These are phyloP conservation scores for Rafetus swinhoei DNA, from an alignment of 2,113 vertebrate species.

Conservation along the genomic window DNA sequence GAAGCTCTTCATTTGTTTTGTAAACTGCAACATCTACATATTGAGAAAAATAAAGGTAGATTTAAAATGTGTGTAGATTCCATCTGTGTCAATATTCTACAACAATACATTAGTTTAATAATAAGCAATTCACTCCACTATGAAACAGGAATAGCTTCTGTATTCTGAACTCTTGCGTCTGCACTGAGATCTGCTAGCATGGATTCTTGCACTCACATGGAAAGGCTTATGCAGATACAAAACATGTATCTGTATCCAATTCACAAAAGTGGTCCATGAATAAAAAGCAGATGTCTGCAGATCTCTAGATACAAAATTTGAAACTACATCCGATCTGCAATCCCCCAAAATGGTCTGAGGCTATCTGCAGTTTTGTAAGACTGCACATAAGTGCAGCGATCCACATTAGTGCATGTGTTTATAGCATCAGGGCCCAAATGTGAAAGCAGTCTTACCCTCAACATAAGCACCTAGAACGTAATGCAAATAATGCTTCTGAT, in stretches of 20 bases:
- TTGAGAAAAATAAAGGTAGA: constrained; percentile 13
- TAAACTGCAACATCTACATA: constrained; percentile 77
- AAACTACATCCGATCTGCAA: too few species aligned
- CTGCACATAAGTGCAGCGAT: background rate
- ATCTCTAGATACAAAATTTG: too few species aligned
- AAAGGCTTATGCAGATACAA: too few species aligned
- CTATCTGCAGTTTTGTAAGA: too few species aligned
- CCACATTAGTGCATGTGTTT: too few species aligned
- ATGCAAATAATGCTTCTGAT: background rate
- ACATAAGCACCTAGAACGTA: background rate
- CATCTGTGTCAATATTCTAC: background rate
- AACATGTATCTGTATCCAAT: too few species aligned
- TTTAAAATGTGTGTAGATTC: background rate
- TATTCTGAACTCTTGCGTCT: too few species aligned
- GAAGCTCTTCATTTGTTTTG: constrained; percentile 75
- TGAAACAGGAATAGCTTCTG: background rate
- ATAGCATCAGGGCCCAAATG: background rate
- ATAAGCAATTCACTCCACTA: background rate
- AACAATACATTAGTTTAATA: background rate
- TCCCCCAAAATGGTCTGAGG: too few species aligned
- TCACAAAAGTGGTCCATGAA: too few species aligned
- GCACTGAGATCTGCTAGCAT: too few species aligned
- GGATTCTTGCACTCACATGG: background rate
- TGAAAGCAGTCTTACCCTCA: background rate
- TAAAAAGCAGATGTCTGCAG: too few species aligned